Percentiles rank a stretch among this genome's conserved stretches.
phyloP scores from a whole-genome alignment of 2,113 vertebrate species.

The Agapornis roseicollis region DNA sequence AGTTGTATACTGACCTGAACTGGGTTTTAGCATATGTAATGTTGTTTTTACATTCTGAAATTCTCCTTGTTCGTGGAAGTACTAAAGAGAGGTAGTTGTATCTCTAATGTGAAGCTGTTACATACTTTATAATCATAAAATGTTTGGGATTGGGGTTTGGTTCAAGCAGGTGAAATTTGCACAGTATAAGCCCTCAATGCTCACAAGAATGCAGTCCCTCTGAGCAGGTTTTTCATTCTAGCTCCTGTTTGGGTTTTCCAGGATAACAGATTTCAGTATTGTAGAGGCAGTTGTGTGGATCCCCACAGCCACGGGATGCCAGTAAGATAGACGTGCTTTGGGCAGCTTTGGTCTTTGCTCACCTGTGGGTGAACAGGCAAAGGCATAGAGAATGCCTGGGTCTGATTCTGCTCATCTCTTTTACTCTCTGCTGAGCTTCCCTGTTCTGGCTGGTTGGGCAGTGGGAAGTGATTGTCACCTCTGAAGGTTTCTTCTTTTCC shows the following conservation, averaged over 20 bases:
- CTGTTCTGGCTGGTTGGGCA: not conserved
- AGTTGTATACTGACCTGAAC: not conserved
- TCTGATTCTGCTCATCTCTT: not conserved
- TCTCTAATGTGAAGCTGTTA: not conserved
- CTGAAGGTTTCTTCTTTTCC: not conserved
- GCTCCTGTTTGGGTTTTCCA: not conserved
- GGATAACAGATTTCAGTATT: not conserved
- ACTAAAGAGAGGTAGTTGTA: not conserved
- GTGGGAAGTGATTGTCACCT: not conserved
- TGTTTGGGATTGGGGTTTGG: not conserved
- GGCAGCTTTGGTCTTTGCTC: not conserved
- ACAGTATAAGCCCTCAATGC: rapidly evolving
- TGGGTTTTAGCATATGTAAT: not conserved
- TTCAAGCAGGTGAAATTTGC: not conserved
- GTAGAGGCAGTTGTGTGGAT: not conserved
- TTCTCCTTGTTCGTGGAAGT: not conserved
- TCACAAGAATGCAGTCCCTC: rapidly evolving
- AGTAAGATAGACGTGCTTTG: not conserved
- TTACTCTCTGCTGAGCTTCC: not conserved
- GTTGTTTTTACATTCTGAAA: not conserved
- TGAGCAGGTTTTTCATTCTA: not conserved
- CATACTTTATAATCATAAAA: not conserved
- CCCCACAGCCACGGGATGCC: not conserved
- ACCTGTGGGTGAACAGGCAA: rapidly evolving
- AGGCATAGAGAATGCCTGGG: not conserved